Conservation (phyloP, 2,113 vertebrate species). For the Oryzias woworae region DNA sequence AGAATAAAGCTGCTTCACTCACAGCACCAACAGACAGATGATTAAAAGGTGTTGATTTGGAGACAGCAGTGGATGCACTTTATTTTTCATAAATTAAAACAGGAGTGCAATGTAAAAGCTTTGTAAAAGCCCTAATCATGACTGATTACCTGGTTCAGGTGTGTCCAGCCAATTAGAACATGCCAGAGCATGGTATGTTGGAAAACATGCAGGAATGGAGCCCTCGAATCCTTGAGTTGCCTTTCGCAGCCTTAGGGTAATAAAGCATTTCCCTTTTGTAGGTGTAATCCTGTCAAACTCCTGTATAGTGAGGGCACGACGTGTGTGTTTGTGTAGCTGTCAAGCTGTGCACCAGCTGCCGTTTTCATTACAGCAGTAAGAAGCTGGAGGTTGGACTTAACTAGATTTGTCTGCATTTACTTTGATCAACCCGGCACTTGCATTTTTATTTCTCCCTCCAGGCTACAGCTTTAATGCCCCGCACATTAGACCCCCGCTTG, state of each 20-base stretch:
- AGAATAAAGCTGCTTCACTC: no score
- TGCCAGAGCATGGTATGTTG: no score
- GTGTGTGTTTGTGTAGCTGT: conserved; percentile 53
- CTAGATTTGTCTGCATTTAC: conserved; percentile 65
- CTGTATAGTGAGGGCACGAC: conserved; percentile 24
- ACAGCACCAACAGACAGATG: no score
- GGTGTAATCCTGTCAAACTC: not conserved
- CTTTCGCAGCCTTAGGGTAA: not conserved
- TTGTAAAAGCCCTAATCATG: no score
- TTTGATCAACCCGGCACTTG: conserved; percentile 57
- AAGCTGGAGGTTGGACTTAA: conserved; percentile 54
- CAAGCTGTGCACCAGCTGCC: conserved; percentile 54
- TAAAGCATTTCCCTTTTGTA: conserved; percentile 6
- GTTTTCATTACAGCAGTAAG: conserved; percentile 54
- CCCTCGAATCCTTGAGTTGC: no score
- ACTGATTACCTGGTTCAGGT: no score
- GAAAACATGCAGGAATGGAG: no score
- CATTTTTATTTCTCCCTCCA: conserved; percentile 56
- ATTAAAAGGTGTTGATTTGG: no score
- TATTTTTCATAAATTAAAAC: no score
- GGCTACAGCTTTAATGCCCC: conserved; percentile 58
- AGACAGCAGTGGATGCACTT: no score
- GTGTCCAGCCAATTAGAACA: no score
- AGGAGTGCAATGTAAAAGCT: no score
- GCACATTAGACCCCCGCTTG: conserved; percentile 41